A percentile compares a stretch with the other conserved stretches of the same genome.
Conservation (phyloP, 2,888 invertebrate species). For the Achlya flavicornis region DNA sequence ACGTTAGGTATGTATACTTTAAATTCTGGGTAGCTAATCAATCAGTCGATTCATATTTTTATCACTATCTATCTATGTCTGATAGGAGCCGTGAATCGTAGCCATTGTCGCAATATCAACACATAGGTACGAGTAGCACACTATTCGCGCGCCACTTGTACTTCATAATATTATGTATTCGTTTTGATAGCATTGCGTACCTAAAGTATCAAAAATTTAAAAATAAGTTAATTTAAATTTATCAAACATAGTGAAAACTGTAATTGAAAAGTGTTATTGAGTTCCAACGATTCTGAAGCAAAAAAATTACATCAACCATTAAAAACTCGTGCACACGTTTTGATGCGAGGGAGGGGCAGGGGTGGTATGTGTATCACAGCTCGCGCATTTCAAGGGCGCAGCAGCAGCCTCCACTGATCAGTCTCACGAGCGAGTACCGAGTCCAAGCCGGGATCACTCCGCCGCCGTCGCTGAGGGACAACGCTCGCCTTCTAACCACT, state of each 20-base stretch:
- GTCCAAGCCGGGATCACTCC: slow-evolving; percentile 47
- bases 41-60: slow-evolving; percentile 57
- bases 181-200: not conserved
- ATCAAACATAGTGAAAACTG: slow-evolving; percentile 11
- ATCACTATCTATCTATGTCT: slow-evolving; percentile 45
- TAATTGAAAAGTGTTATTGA: no score
- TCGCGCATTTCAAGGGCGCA: slow-evolving; percentile 56
- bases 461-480: slow-evolving; percentile 55
- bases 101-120: slow-evolving; percentile 51
- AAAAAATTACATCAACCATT: slow-evolving; percentile 13
- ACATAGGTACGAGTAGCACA: slow-evolving; percentile 12
- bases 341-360: slow-evolving; percentile 21
- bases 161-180: slow-evolving; percentile 4
- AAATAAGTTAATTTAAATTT: not conserved
- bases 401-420: slow-evolving; percentile 59
- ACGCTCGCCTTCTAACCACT: slow-evolving; percentile 52
- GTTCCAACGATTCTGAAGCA: not conserved
- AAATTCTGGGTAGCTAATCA: slow-evolving; percentile 57
- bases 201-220: not conserved
- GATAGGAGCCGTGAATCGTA: slow-evolving; percentile 56
- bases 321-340: slow-evolving; percentile 21
- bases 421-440: slow-evolving; percentile 38
- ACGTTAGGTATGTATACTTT: slow-evolving; percentile 24
- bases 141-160: slow-evolving; percentile 12
- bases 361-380: not conserved